A percentile compares a stretch with the other conserved stretches of the same genome.
These are phyloP conservation scores for Ganaspis sp. DNA, from an alignment of 1,140 invertebrate species.

Conservation along the genomic window DNA sequence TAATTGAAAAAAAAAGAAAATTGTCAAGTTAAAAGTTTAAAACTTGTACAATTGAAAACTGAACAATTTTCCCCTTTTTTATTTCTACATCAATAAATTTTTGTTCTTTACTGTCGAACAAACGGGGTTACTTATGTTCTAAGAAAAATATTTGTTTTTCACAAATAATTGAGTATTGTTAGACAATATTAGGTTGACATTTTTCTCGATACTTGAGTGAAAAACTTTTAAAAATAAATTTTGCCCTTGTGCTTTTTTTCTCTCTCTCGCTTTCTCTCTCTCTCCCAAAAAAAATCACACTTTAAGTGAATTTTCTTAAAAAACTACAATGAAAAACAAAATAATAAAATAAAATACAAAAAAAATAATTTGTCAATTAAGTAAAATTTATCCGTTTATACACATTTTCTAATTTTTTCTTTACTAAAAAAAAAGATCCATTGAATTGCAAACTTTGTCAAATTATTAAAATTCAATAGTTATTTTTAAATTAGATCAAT, in stretches of 20 bases:
- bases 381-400: too few species aligned
- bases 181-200: not conserved
- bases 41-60: not conserved
- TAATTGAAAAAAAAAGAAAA: too few species aligned
- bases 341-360: too few species aligned
- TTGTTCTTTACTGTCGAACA: not conserved
- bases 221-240: not conserved
- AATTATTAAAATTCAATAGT: not conserved
- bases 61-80: not conserved
- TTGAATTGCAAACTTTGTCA: not conserved
- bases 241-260: too few species aligned
- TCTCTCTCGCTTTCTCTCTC: too few species aligned
- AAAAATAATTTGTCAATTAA: too few species aligned
- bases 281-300: too few species aligned
- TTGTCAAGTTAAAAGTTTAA: too few species aligned
- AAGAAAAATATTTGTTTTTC: conserved; percentile 21
- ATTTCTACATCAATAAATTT: not conserved
- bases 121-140: not conserved
- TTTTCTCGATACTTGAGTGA: not conserved
- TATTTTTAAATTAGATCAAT: too few species aligned
- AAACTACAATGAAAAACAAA: too few species aligned
- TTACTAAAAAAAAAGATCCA: not conserved
- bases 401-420: too few species aligned
- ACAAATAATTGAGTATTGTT: conserved; percentile 17
- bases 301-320: too few species aligned